Conservation (phyloP, 2,797 vertebrate genomes). For the Enteromius thamalakanensis region DNA sequence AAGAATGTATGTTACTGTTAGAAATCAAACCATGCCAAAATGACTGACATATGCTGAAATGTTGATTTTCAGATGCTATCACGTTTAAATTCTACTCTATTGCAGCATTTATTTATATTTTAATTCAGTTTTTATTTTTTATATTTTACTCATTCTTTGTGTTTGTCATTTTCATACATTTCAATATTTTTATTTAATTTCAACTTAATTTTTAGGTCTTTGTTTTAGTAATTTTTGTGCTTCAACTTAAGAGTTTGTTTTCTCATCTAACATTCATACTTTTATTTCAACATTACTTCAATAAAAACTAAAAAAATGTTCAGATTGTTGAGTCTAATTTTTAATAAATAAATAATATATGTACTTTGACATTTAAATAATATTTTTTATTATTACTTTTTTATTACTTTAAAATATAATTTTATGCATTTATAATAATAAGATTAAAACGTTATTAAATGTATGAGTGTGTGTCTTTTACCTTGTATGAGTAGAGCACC, state of each 20-base stretch:
- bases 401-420: neutral
- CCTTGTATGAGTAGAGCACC: conserved; percentile 97
- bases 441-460: neutral
- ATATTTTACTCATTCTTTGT: neutral
- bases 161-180: neutral
- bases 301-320: neutral
- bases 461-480: conserved; percentile 62
- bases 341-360: too few relatives aligned
- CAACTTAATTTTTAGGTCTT: neutral
- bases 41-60: neutral
- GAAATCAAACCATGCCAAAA: neutral
- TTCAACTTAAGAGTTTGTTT: neutral
- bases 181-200: neutral
- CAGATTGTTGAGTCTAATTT: neutral
- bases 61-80: neutral
- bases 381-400: too few relatives aligned
- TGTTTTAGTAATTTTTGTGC: neutral
- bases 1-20: too few relatives aligned
- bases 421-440: neutral
- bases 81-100: neutral
- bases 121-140: neutral
- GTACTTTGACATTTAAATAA: neutral
- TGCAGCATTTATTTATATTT: neutral
- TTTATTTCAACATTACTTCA: neutral
- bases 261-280: neutral